These are phyloP conservation scores for Diplazon laetatorius DNA, from an alignment of 2,888 invertebrate species.

Conservation along the genomic window DNA sequence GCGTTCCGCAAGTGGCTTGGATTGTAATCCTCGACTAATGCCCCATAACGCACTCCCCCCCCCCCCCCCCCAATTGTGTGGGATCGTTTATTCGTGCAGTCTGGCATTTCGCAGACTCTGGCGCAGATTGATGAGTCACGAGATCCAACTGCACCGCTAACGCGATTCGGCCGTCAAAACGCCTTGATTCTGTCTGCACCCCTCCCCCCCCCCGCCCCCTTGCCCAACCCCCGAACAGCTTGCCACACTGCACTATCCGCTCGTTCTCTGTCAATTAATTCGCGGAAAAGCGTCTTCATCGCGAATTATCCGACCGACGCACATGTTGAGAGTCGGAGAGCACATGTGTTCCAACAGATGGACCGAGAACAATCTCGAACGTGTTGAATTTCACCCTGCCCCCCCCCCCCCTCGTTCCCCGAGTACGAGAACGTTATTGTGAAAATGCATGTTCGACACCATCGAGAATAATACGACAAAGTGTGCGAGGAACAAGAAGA, in stretches of 20 bases:
- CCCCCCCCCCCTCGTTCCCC: too few relatives aligned
- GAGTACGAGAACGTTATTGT: too few relatives aligned
- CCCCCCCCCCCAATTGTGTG: background rate
- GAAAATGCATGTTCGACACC: too few relatives aligned
- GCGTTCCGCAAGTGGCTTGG: constrained; percentile 15
- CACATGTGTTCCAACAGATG: background rate
- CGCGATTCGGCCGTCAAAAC: constrained; percentile 44
- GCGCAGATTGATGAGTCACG: constrained; percentile 52
- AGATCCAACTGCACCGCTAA: constrained; percentile 30
- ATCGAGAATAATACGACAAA: too few relatives aligned
- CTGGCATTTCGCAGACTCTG: constrained; percentile 23
- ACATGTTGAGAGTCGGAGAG: background rate
- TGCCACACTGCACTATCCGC: background rate
- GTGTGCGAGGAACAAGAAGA: too few relatives aligned
- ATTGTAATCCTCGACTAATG: constrained; percentile 34
- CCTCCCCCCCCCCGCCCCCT: background rate
- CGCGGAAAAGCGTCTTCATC: constrained; percentile 37
- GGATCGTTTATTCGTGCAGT: background rate
- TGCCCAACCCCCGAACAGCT: background rate
- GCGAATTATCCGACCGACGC: constrained; percentile 29
- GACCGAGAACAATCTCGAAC: too few relatives aligned
- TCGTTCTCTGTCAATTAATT: constrained; percentile 43
- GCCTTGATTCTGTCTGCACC: constrained; percentile 14
- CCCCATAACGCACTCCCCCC: background rate
- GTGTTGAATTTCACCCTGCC: too few relatives aligned